Base-by-base conservation (phyloP, 2,113 vertebrate genomes). In the Tetrao urogallus region DNA sequence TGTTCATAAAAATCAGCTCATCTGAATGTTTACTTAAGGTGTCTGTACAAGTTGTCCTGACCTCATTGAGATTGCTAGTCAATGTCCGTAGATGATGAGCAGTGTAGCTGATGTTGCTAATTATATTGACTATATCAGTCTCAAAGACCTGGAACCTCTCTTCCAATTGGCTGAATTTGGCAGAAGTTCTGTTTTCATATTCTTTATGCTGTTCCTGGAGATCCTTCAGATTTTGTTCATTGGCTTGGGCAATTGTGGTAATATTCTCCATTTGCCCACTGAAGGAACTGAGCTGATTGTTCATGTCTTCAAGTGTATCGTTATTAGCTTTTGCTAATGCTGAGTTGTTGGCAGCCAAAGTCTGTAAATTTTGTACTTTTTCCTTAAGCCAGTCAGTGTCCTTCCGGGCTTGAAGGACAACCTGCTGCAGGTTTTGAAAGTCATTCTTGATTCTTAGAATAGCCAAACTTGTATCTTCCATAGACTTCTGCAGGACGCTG, bases 21-120 rank as follows among this genome's bases (percentile, higher is more conserved):
- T 99, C 99, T 0, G 98, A 98, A 96, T 99, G 99, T 90, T 97
- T 98, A 73, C 98, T 98, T 38, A 99, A 95, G 10, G 98, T 99
- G 89, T 99, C 98, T 0, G 98, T 98, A 94, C 99, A 99, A 30
- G 97, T 98, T 80, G 97, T 98, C 91, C 99, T 98, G 88, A 99
- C 94, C 69, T 98, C 98, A 74, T 98, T 99, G 54, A 99, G 98
- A 92, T 98, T 98, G 77, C 98, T 97, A 61, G 98, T 99, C 94
- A 99, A 98, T 86, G 98, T 98, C 25, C 99, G 98, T 92, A 99
- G 97, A 73, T 99, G 98, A 95, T 98, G 99, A 10, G 99, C 99
- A 30, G 98, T 98, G 92, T 99, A 98, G 96, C 99, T 99, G 95
- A 99, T 98, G 63, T 99, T 99, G 89, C 98, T 99, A 4, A 99